phyloP scores from a whole-genome alignment of 2,797 vertebrate genomes.

The Mus caroli region DNA sequence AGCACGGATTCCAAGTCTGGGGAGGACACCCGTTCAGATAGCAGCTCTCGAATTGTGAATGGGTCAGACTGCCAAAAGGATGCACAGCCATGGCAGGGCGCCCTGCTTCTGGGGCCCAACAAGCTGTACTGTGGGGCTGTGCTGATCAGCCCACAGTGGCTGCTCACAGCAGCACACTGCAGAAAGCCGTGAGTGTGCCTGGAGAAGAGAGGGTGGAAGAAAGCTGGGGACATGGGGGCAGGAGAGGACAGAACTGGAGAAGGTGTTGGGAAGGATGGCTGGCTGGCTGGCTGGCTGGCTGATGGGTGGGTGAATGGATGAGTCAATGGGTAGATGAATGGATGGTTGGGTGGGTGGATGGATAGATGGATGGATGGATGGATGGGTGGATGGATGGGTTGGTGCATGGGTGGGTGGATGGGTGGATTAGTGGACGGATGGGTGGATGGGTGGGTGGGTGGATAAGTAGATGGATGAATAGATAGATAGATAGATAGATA shows the following conservation, averaged over 20 bases:
- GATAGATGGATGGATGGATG: not conserved
- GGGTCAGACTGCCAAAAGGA: slow-evolving; percentile 35
- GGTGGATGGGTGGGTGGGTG: not conserved
- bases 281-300: too few species aligned
- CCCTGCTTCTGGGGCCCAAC: slow-evolving; percentile 51
- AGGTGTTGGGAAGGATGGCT: not conserved
- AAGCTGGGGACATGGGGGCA: not conserved
- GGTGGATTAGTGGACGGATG: too few species aligned
- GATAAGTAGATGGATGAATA: not conserved
- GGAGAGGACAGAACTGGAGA: not conserved
- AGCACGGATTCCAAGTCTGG: not conserved
- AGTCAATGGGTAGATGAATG: too few species aligned
- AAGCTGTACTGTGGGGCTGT: slow-evolving; percentile 81
- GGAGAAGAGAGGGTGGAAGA: not conserved
- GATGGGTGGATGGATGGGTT: not conserved
- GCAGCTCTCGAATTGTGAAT: slow-evolving; percentile 72
- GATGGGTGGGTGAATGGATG: not conserved
- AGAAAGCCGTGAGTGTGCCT: slow-evolving; percentile 68
- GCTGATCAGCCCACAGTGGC: slow-evolving; percentile 75
- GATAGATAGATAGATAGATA: not conserved
- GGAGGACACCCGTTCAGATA: not conserved
- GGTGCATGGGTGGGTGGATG: fast-evolving
- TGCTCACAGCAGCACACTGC: slow-evolving; percentile 84
- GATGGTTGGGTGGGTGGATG: fast-evolving
- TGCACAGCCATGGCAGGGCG: slow-evolving; percentile 77